These are phyloP conservation scores for Sebastes flavidus DNA, from an alignment of 2,797 vertebrate genomes.

Conservation along the genomic window DNA sequence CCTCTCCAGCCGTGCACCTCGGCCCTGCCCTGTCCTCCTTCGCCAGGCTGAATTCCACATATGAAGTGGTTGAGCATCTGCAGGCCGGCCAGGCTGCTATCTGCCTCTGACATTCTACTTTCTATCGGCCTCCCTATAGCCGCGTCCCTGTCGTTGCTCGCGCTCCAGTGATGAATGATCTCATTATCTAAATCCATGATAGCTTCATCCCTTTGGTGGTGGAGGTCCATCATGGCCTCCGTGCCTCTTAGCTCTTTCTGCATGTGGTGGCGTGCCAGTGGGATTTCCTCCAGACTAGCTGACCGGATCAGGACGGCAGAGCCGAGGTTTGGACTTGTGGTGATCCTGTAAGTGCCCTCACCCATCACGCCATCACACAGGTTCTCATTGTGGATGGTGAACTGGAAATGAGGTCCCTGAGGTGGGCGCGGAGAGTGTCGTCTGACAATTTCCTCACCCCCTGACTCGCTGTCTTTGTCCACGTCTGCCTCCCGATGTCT, in stretches of 20 bases:
- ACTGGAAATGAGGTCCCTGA: conserved; percentile 79
- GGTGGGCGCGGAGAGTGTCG: conserved; percentile 37
- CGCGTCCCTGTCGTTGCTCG: conserved; percentile 32
- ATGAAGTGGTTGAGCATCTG: conserved; percentile 78
- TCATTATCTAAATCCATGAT: conserved; percentile 68
- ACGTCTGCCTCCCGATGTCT: conserved; percentile 58
- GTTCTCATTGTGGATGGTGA: conserved; percentile 73
- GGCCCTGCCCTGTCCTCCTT: conserved; percentile 31
- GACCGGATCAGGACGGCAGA: conserved; percentile 79
- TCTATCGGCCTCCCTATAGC: conserved; percentile 25
- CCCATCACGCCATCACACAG: conserved; percentile 28
- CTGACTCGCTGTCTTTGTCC: conserved; percentile 76
- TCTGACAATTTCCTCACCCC: conserved; percentile 60
- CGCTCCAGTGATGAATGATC: conserved; percentile 77
- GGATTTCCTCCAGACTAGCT: conserved; percentile 80
- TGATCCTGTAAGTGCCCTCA: conserved; percentile 56
- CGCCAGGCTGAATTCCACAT: conserved; percentile 42
- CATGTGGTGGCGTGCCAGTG: conserved; percentile 58
- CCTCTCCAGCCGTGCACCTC: conserved; percentile 58
- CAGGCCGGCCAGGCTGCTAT: conserved; percentile 51
- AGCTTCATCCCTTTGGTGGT: conserved; percentile 43
- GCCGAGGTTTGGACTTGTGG: conserved; percentile 47
- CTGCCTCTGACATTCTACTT: conserved; percentile 25
- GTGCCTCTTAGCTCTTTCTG: conserved; percentile 72
- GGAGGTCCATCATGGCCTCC: conserved; percentile 76